Conservation (phyloP, 2,888 invertebrate genomes). For the Phrixothrix hirtus region DNA sequence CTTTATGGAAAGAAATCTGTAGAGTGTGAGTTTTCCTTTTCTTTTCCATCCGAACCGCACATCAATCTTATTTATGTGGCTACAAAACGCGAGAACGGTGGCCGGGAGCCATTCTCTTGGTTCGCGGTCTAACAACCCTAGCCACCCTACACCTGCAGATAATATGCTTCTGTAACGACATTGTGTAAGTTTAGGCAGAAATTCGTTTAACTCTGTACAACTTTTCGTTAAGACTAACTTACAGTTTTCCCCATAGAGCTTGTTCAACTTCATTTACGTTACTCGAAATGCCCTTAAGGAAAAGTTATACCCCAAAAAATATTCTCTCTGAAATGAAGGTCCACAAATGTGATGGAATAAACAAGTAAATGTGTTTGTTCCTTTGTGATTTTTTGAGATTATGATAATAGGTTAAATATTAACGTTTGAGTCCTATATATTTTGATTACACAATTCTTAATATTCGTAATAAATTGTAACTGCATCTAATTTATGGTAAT, state of each 20-base stretch:
- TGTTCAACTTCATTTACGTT: constrained; percentile 23
- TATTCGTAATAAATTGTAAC: too few relatives aligned
- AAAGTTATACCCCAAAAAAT: constrained; percentile 19
- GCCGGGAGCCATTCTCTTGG: constrained; percentile 52
- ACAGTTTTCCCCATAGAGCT: constrained; percentile 26
- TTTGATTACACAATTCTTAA: neutral
- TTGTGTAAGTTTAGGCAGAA: constrained; percentile 47
- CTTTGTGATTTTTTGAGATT: too few relatives aligned
- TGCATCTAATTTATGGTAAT: too few relatives aligned
- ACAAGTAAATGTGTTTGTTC: neutral
- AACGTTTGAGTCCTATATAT: neutral
- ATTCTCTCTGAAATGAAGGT: neutral
- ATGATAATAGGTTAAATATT: too few relatives aligned
- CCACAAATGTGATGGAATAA: neutral
- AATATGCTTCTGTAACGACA: constrained; percentile 47
- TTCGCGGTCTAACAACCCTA: constrained; percentile 60
- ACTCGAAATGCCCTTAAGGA: constrained; percentile 18
- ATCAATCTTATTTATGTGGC: constrained; percentile 58
- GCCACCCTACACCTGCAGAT: constrained; percentile 45
- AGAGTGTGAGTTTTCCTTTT: constrained; percentile 35
- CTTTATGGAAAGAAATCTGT: constrained; percentile 17
- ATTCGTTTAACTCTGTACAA: constrained; percentile 48
- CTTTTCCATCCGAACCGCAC: constrained; percentile 46
- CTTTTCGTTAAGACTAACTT: constrained; percentile 44
- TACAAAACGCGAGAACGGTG: constrained; percentile 54